A percentile compares a stretch with the other conserved stretches of the same genome.
Conservation (phyloP, 92 coral and sea anemone species). For the Plumapathes pennacea region DNA sequence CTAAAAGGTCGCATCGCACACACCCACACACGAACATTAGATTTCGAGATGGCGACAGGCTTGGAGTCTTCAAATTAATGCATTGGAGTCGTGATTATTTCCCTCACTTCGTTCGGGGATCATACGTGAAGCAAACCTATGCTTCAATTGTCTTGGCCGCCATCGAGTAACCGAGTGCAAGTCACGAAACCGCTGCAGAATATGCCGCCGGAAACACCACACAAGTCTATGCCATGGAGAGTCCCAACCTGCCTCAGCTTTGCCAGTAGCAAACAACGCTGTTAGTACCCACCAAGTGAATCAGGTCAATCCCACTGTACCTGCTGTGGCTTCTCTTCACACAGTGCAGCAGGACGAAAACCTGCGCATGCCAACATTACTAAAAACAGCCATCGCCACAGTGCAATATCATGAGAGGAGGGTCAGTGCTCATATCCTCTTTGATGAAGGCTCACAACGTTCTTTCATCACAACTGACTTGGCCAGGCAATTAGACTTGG, state of each 20-base stretch:
- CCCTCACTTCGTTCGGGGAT: too few relatives aligned
- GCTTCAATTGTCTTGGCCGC: constrained; percentile 11
- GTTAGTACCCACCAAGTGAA: too few relatives aligned
- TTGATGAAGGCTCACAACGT: constrained; percentile 57
- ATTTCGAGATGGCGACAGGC: too few relatives aligned
- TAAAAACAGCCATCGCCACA: constrained; percentile 42
- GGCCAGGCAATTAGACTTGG: constrained; percentile 32
- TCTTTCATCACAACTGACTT: constrained; percentile 49
- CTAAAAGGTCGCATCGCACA: too few relatives aligned
- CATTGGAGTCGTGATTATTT: too few relatives aligned
- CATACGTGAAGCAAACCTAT: constrained; percentile 1
- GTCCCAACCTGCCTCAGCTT: neutral
- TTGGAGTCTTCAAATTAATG: too few relatives aligned
- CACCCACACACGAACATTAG: too few relatives aligned
- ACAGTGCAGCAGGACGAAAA: too few relatives aligned
- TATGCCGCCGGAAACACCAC: constrained; percentile 22
- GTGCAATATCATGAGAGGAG: constrained; percentile 2
- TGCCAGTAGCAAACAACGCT: too few relatives aligned
- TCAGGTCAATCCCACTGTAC: neutral
- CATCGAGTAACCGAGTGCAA: constrained; percentile 23
- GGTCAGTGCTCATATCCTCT: constrained; percentile 30
- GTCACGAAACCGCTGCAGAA: constrained; percentile 4
- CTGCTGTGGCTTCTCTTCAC: neutral
- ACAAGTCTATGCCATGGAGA: constrained; percentile 28
- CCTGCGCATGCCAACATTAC: constrained; percentile 22